Percentiles rank a stretch among this genome's conserved stretches.
Evolutionary conservation across 2,888 invertebrate genomes (phyloP).

Genomic region (Apotomis betuletana): DNA sequence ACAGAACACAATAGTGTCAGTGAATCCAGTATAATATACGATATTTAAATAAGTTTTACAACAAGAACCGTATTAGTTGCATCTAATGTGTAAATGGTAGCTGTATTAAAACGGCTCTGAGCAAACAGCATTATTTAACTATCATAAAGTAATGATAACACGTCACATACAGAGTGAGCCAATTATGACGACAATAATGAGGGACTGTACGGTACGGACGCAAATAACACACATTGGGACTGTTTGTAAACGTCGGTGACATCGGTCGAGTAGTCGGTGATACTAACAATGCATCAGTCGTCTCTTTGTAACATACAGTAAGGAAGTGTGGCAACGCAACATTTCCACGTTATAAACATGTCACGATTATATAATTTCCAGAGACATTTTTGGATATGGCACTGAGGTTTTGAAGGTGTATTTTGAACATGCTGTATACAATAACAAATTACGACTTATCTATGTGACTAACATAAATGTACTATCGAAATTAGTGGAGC

Average conservation of each 20-base stretch:
- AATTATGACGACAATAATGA: slow-evolving; percentile 32
- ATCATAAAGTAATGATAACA: slow-evolving; percentile 33
- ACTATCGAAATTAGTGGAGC: slow-evolving; percentile 11
- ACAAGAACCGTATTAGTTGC: slow-evolving; percentile 14
- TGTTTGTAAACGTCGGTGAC: slow-evolving; percentile 37
- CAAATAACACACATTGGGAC: slow-evolving; percentile 32
- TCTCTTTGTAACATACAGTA: slow-evolving; percentile 9
- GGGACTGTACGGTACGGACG: slow-evolving; percentile 19
- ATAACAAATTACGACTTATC: slow-evolving; percentile 23
- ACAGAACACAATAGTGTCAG: slow-evolving; percentile 2
- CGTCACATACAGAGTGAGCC: slow-evolving; percentile 30
- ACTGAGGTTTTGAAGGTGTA: not conserved
- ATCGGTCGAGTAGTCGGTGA: slow-evolving; percentile 7
- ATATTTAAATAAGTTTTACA: slow-evolving; percentile 28
- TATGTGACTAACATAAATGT: slow-evolving; percentile 4
- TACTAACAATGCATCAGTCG: slow-evolving; percentile 18
- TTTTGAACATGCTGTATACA: slow-evolving; percentile 32
- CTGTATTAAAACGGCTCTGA: not conserved
- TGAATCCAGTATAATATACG: slow-evolving; percentile 8
- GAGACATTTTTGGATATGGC: not conserved
- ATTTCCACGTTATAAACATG: not conserved
- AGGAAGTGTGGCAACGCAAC: not conserved
- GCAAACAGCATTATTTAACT: slow-evolving; percentile 30
- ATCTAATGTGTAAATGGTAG: slow-evolving; percentile 4
- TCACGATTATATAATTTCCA: not conserved